A percentile compares a stretch with the other conserved stretches of the same genome.
These are phyloP conservation scores for Cyclura pinguis DNA, from an alignment of 2,797 vertebrate genomes.

Conservation along the genomic window DNA sequence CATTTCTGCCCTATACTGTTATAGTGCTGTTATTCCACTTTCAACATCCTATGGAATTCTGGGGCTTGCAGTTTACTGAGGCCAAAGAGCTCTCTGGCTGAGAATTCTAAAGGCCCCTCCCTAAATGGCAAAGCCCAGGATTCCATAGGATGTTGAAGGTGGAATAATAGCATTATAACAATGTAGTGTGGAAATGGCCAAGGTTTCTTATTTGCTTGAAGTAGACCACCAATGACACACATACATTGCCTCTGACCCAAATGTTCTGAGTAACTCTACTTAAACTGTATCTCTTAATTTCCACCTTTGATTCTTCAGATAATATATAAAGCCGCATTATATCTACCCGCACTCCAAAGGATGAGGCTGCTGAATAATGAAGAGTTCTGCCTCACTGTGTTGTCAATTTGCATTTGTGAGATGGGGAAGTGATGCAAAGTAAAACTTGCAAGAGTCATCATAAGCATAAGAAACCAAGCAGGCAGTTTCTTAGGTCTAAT, in stretches of 20 bases:
- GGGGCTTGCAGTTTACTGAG: too few relatives aligned
- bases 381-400: conserved; percentile 28
- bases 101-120: too few relatives aligned
- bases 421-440: conserved; percentile 27
- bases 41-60: too few relatives aligned
- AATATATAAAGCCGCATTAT: neutral
- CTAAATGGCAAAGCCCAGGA: too few relatives aligned
- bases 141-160: too few relatives aligned
- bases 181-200: too few relatives aligned
- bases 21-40: too few relatives aligned
- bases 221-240: neutral
- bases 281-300: neutral
- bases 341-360: neutral
- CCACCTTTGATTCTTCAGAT: neutral
- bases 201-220: neutral
- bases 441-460: conserved; percentile 35
- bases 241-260: neutral
- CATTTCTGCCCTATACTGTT: too few relatives aligned
- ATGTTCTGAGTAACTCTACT: neutral
- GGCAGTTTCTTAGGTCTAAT: neutral
- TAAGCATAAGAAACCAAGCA: conserved; percentile 20
- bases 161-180: too few relatives aligned
- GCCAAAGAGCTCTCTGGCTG: too few relatives aligned
- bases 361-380: conserved; percentile 27
- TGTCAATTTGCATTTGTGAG: conserved; percentile 29